Percentiles rank a stretch among this genome's conserved stretches.
phyloP scores from a whole-genome alignment of 2,113 vertebrate genomes.

The Cheirogaleus medius region DNA sequence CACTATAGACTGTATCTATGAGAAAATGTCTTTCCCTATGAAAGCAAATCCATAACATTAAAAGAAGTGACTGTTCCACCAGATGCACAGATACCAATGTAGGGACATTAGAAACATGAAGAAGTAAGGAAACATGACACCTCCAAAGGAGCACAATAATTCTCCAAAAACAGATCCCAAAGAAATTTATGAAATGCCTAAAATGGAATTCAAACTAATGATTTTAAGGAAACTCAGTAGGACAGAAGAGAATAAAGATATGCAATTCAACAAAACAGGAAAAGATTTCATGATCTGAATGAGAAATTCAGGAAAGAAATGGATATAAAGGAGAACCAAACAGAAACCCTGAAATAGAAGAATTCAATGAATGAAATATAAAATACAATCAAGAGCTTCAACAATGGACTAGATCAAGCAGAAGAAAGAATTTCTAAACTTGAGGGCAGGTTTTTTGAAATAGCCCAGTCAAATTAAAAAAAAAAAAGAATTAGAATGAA shows the following conservation, averaged over 20 bases:
- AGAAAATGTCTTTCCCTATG: not conserved
- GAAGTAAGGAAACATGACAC: not conserved
- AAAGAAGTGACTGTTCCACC: not conserved
- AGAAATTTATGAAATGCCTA: not conserved
- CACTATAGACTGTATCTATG: not conserved
- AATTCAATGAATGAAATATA: not conserved
- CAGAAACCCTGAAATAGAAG: not conserved
- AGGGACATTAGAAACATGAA: not conserved
- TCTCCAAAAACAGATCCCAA: not conserved
- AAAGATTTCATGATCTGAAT: not conserved
- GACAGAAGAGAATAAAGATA: not conserved
- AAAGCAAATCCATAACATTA: not conserved
- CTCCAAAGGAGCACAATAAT: not conserved
- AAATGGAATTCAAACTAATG: not conserved
- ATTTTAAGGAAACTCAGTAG: not conserved
- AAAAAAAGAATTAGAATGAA: not conserved
- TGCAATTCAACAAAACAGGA: not conserved
- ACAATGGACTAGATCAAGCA: not conserved
- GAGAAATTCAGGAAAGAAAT: not conserved
- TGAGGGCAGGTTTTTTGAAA: not conserved
- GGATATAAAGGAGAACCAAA: not conserved
- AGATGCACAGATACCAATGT: not conserved
- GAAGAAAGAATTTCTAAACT: not conserved
- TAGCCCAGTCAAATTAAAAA: not conserved
- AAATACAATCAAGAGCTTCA: not conserved